Evolutionary conservation across 1,140 invertebrate species (phyloP).

Genomic region (Heterodera schachtii): DNA sequence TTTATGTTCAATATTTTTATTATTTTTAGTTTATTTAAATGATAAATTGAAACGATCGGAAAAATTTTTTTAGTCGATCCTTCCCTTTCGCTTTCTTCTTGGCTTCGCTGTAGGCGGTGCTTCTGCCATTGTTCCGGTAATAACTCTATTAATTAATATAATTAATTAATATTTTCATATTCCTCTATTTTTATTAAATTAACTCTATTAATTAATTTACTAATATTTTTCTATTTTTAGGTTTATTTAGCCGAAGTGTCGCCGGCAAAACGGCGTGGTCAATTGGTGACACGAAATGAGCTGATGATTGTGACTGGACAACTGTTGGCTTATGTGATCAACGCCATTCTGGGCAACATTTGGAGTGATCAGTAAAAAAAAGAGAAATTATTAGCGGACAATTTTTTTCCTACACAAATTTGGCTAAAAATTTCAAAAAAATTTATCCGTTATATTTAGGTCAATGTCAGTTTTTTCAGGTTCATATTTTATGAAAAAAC

Average conservation of each 20-base stretch:
- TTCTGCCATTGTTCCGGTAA: slow-evolving; percentile 22
- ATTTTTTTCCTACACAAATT: too few species aligned
- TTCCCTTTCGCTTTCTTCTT: slow-evolving; percentile 21
- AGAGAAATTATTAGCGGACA: neutral
- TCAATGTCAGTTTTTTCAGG: too few species aligned
- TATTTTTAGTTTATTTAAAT: neutral
- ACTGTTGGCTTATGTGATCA: slow-evolving; percentile 23
- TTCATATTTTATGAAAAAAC: too few species aligned
- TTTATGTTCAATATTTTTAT: neutral
- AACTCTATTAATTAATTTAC: neutral
- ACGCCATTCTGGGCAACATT: slow-evolving; percentile 25
- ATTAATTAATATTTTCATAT: too few species aligned
- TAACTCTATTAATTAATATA: neutral
- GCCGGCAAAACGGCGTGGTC: slow-evolving; percentile 20
- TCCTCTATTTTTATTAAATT: too few species aligned
- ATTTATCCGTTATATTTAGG: too few species aligned
- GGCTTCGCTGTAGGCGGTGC: slow-evolving; percentile 27
- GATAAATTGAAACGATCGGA: neutral
- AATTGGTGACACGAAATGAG: slow-evolving; percentile 22
- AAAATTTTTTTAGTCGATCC: neutral
- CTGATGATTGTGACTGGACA: slow-evolving; percentile 29
- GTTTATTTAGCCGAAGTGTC: slow-evolving; percentile 25
- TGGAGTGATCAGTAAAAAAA: slow-evolving; percentile 23
- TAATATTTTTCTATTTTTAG: neutral
- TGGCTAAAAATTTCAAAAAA: too few species aligned